Base-by-base conservation (phyloP, 2,888 invertebrate genomes). In the Euplagia quadripunctaria region DNA sequence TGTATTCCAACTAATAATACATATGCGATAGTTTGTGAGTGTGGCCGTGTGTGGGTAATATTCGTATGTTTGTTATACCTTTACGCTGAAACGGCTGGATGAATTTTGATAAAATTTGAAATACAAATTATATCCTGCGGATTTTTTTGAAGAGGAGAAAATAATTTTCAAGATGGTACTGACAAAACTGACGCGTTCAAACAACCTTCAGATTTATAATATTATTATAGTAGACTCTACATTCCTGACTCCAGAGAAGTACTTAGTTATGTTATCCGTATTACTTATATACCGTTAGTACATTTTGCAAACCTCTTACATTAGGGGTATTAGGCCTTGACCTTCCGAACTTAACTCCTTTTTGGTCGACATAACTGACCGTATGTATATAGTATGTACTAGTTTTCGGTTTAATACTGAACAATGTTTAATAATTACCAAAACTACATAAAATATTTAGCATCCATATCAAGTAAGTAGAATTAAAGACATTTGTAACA, bases 341-440 rank as follows among this genome's bases (percentile, higher is more conserved):
- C n/a, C n/a, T n/a, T n/a, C n/a, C 9, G 20, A 14, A 31, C 31
- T 31, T 31, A 31, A 31, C 31, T 31, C 31, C 8, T 46, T 46
- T 8, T 46, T 6, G 9, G 6, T 46, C 4, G 4, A 46, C 43
- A 64, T 42, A 17, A 41, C n/a, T 58, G 12, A 31, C 61, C 14
- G 31, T 61, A 16, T 51, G 51, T 51, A 51, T 12, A n/a, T 58
- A 58, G 69, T 73, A 68, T 61, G 42, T 72, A 67, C 73, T 76
- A 75, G 76, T 76, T 72, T 72, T 31, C 14, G 65, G 51, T 20
- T 68, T 31, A 64, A 51, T 42, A 11, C 55, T 31, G 5, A 51
- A 69, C 46, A 11, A 20, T 52, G 1, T 61, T 46, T 46, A 14
- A 12, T 20, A 11, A 20, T 58, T 58, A 4, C 11, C 20, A 20